A percentile compares a stretch with the other conserved stretches of the same genome.
Evolutionary conservation across 1,140 invertebrate genomes (phyloP).

Genomic region (Adelges cooleyi): DNA sequence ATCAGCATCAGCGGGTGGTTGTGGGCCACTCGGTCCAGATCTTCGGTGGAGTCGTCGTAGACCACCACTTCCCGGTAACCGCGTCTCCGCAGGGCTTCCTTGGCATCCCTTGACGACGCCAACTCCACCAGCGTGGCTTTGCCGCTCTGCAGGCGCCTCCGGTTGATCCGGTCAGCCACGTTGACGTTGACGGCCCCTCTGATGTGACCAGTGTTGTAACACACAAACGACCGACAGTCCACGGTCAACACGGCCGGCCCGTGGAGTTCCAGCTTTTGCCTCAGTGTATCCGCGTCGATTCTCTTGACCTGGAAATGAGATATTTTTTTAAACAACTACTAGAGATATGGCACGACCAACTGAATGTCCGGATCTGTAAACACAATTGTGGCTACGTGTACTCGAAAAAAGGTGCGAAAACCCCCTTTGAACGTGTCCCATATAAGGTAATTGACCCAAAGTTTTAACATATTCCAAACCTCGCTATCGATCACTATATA

Average conservation of each 20-base stretch:
- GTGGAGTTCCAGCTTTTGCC: conserved; percentile 33
- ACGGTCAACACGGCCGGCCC: conserved; percentile 43
- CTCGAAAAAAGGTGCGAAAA: too few species aligned
- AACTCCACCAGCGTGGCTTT: conserved; percentile 55
- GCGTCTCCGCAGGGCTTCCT: conserved; percentile 49
- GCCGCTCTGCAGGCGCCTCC: conserved; percentile 53
- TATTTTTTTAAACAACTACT: too few species aligned
- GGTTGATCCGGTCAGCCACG: conserved; percentile 60
- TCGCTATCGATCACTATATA: too few species aligned
- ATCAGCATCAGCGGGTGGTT: conserved; percentile 55
- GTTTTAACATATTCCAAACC: too few species aligned
- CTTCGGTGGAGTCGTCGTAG: conserved; percentile 55
- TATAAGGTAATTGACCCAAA: too few species aligned
- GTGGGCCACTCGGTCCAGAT: conserved; percentile 46
- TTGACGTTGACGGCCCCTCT: conserved; percentile 61
- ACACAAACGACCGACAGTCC: conserved; percentile 60
- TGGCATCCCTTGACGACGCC: conserved; percentile 49
- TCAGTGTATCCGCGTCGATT: conserved; percentile 36
- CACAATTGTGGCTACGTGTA: too few species aligned
- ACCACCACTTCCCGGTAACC: conserved; percentile 51
- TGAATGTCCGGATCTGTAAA: too few species aligned
- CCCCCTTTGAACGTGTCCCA: too few species aligned
- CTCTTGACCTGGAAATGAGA: conserved; percentile 9
- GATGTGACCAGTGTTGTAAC: conserved; percentile 60
- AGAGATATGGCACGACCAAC: too few species aligned